A percentile compares a stretch with the other conserved stretches of the same genome.
Evolutionary conservation across 2,797 vertebrate species (phyloP).

Genomic region (Oreochromis mossambicus): DNA sequence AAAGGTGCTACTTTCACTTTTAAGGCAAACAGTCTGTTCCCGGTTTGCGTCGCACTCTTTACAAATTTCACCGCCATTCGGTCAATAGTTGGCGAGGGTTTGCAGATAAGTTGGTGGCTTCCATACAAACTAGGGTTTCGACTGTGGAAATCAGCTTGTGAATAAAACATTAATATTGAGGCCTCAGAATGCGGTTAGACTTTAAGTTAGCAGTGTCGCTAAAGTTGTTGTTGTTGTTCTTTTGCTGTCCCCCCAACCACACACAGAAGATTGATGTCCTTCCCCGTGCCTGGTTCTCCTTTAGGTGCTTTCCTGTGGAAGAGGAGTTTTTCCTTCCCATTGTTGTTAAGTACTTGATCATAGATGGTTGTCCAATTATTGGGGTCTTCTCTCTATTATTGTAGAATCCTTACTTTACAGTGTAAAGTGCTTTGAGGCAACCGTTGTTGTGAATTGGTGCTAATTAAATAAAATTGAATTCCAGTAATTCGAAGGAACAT

Average conservation of each 20-base stretch:
- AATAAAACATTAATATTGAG: neutral
- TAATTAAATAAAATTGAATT: neutral
- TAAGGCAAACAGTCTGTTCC: neutral
- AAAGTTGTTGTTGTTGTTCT: neutral
- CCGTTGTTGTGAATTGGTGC: neutral
- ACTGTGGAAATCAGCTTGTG: neutral
- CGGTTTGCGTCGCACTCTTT: neutral
- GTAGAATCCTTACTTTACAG: neutral
- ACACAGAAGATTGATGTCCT: neutral
- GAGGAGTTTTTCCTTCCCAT: neutral
- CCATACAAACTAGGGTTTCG: neutral
- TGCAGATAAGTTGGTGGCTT: neutral
- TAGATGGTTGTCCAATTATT: neutral
- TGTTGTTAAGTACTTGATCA: neutral
- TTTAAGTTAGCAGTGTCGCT: neutral
- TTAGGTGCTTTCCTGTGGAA: neutral
- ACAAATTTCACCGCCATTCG: neutral
- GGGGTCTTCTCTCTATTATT: neutral
- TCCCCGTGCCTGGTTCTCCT: neutral
- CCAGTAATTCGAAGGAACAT: neutral
- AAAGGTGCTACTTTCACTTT: neutral
- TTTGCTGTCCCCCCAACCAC: neutral
- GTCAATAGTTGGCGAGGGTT: neutral
- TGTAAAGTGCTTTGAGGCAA: neutral
- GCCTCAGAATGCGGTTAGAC: neutral